Evolutionary conservation across 1,140 invertebrate genomes (phyloP), one percentile per base, ranked within the genome.

Genomic region (Ceratoteleas bidentatus): DNA sequence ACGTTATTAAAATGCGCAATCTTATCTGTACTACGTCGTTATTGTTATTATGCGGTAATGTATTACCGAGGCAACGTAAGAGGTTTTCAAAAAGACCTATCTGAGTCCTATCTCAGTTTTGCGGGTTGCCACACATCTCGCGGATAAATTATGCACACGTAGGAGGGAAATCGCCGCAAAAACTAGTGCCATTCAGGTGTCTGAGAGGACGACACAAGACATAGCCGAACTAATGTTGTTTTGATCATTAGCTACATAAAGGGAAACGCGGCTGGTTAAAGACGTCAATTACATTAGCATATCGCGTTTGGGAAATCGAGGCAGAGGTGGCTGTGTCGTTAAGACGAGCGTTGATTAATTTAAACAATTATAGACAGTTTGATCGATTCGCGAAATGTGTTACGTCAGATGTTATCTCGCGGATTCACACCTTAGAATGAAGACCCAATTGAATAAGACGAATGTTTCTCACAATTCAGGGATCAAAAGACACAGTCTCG

Each of bases 401-500:
- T 56, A 47, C 64, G 47, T 33, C 13, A 34, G 53, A 68, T 68
- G 13, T 14, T 40, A 65, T 53, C 34, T 11, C 8, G 24, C 4
- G 13, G 13, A 62, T 72, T 72, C 68, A 72, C 68, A 72, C 68
- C 38, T 68, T 57, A 64, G 15, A 52, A 66, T 54, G 40, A 3
- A 66, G 33, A 57, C 11, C 43, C 34, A 56, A 68, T 56, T 56
- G 53, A 57, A 68, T 68, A 36, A 13, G 24, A 24, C 24, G 24
- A 24, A 24, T 1, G 24, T 24, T 1, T 24, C 24, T 24, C 24
- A 24, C 24, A 24, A 24, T 24, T 24, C 24, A 24, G 24, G 24
- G 24, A 24, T 24, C 24, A 24, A 24, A 24, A 24, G 24, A 4
- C 1, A 24, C 24, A 24, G 24, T 24, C 24, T 24, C 24, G 24